A percentile compares a stretch with the other conserved stretches of the same genome.
Evolutionary conservation across 2,113 vertebrate species (phyloP).

Genomic region (Chloropsis hardwickii): DNA sequence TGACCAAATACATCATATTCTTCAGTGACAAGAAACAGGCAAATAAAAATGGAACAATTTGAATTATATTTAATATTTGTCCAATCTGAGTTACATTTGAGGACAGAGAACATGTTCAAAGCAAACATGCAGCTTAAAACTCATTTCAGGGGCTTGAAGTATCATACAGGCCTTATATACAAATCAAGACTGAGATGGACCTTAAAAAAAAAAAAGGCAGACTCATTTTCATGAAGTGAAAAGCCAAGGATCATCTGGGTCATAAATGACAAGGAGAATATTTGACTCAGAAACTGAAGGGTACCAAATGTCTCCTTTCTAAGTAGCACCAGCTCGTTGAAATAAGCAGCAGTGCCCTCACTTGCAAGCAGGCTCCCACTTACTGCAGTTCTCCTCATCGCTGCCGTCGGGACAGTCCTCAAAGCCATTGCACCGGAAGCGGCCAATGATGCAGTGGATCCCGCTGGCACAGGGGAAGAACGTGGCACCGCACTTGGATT

Average conservation of each 20-base stretch:
- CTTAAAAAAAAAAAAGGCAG: neutral
- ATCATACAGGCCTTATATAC: neutral
- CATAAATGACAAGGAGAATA: neutral
- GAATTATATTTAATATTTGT: neutral
- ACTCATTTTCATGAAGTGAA: neutral
- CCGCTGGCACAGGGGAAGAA: conserved; percentile 94
- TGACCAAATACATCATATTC: neutral
- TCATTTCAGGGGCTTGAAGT: neutral
- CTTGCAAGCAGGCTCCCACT: conserved; percentile 59
- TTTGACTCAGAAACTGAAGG: neutral
- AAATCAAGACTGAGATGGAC: neutral
- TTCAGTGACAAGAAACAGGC: neutral
- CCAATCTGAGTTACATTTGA: neutral
- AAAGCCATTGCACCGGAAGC: conserved; percentile 94
- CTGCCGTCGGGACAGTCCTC: conserved; percentile 94
- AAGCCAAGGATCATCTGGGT: neutral
- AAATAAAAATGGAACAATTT: neutral
- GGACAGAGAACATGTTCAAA: neutral
- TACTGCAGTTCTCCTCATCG: conserved; percentile 97
- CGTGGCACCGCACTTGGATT: conserved; percentile 87
- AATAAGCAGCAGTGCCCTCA: neutral
- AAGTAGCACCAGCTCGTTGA: neutral
- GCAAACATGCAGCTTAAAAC: neutral
- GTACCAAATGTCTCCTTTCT: neutral
- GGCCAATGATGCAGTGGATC: conserved; percentile 95